Evolutionary conservation across 64 coral and sea anemone genomes (phyloP).

Genomic region (Acropora tenuis): DNA sequence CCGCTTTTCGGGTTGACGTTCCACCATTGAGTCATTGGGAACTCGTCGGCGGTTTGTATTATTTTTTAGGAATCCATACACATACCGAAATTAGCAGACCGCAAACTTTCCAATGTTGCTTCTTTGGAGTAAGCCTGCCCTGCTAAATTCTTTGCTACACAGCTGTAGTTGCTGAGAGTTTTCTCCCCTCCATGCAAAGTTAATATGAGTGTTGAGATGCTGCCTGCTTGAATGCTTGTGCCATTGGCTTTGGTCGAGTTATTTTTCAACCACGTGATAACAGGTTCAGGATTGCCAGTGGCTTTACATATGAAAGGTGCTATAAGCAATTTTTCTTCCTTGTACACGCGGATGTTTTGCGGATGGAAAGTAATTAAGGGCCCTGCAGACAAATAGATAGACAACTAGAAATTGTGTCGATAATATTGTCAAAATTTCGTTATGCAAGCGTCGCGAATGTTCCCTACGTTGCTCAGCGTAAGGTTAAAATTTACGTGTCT

Average conservation of each 20-base stretch:
- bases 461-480: no score
- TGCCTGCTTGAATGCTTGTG: not conserved
- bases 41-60: no score
- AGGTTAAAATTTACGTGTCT: no score
- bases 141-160: not conserved
- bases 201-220: constrained; percentile 1
- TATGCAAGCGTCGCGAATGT: no score
- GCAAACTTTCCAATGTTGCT: not conserved
- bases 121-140: not conserved
- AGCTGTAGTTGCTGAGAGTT: not conserved
- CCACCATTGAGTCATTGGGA: no score
- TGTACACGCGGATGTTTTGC: not conserved
- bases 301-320: not conserved
- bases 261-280: constrained; percentile 1
- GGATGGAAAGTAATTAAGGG: constrained; percentile 11
- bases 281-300: not conserved
- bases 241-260: not conserved
- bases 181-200: not conserved
- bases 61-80: no score
- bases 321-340: not conserved
- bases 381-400: not conserved
- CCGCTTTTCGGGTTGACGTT: no score
- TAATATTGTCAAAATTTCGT: not conserved
- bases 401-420: not conserved
- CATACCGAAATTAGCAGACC: not conserved